Percentiles rank a stretch among this genome's conserved stretches.
Evolutionary conservation across 37 sponge, comb jelly and placozoan genomes (phyloP).

Genomic region (Aplysina aerophoba): DNA sequence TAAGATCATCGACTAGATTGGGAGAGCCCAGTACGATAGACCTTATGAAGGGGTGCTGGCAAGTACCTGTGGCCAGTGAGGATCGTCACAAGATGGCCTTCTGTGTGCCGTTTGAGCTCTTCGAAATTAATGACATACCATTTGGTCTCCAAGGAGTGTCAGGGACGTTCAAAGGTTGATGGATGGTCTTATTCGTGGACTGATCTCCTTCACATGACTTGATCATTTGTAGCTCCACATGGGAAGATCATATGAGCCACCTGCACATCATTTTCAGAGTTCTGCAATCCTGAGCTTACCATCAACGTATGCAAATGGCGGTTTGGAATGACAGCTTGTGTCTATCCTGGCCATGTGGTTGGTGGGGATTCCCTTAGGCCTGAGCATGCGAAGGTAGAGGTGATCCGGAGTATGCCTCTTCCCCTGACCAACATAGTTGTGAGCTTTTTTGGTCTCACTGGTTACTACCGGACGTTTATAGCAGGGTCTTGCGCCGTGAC

Average conservation of each 20-base stretch:
- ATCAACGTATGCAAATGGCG: constrained; percentile 57
- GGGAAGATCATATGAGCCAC: constrained; percentile 9
- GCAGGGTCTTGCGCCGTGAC: constrained; percentile 41
- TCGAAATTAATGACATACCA: not conserved
- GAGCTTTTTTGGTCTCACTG: constrained; percentile 65
- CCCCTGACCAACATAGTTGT: constrained; percentile 42
- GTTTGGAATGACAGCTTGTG: constrained; percentile 43
- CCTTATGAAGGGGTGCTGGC: constrained; percentile 53
- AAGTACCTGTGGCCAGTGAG: constrained; percentile 40
- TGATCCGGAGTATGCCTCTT: constrained; percentile 37
- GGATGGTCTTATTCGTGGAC: constrained; percentile 14
- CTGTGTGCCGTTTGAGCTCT: not conserved
- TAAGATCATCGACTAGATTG: constrained; percentile 1
- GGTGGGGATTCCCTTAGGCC: constrained; percentile 47
- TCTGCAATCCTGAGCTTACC: constrained; percentile 40
- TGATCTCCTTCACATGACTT: constrained; percentile 28
- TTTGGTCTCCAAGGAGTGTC: constrained; percentile 24
- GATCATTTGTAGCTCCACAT: constrained; percentile 36
- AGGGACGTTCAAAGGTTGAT: constrained; percentile 28
- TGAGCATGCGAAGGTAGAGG: constrained; percentile 44
- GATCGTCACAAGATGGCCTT: constrained; percentile 52
- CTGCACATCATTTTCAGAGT: constrained; percentile 15
- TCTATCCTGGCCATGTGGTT: constrained; percentile 60
- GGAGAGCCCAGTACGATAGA: constrained; percentile 46
- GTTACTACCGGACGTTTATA: constrained; percentile 67